Percentiles rank a stretch among this genome's conserved stretches.
phyloP scores from a whole-genome alignment of 2,888 invertebrate genomes.

The Ypsolopha scabrella region DNA sequence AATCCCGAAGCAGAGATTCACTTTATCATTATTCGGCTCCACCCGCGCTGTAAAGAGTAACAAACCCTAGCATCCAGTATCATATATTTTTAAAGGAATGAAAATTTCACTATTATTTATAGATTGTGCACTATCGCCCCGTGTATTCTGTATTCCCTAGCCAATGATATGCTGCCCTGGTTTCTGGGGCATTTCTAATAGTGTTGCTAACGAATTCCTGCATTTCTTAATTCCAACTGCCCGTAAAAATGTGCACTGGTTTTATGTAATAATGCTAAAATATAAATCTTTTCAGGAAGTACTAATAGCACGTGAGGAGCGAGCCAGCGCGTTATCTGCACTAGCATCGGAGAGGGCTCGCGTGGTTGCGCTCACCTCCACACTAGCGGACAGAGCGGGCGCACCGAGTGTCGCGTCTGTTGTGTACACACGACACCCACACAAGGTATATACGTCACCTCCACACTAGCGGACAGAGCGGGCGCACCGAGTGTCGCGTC shows the following conservation, averaged over 20 bases:
- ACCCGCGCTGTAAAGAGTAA: too few relatives aligned
- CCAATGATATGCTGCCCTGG: too few relatives aligned
- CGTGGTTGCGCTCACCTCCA: background rate
- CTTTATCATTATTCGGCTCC: too few relatives aligned
- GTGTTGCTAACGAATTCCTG: too few relatives aligned
- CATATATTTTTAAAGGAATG: too few relatives aligned
- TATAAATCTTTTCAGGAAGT: constrained; percentile 22
- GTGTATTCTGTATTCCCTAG: too few relatives aligned
- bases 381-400: background rate
- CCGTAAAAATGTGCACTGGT: background rate
- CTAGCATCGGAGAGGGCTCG: constrained; percentile 9
- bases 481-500: background rate
- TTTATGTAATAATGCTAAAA: background rate
- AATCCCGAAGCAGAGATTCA: too few relatives aligned
- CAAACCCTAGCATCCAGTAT: too few relatives aligned
- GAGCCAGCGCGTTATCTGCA: constrained; percentile 18
- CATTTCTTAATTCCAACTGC: background rate
- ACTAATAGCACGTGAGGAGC: constrained; percentile 26
- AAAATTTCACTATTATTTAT: too few relatives aligned
- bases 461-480: background rate
- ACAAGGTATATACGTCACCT: constrained; percentile 1
- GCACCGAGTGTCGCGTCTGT: background rate
- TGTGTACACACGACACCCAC: too few relatives aligned
- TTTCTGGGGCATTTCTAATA: background rate
- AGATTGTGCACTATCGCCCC: too few relatives aligned